Base-by-base conservation (phyloP, 2,797 vertebrate genomes). In the Helostoma temminkii region DNA sequence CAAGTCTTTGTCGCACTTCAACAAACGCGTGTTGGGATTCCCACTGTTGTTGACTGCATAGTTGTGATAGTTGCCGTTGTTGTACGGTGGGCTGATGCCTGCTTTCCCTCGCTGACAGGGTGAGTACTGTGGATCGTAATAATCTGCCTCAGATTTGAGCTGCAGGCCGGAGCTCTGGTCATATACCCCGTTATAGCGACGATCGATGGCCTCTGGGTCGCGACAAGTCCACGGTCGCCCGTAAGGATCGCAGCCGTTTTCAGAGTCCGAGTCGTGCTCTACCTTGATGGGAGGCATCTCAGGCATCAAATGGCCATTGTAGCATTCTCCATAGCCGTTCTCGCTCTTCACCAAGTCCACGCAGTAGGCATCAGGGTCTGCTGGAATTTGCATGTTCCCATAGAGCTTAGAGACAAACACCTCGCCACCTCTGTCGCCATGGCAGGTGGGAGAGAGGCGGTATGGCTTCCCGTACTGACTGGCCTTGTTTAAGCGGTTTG, bases 191-290 rank as follows among this genome's bases (percentile, higher is more conserved):
- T 86, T 85, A 2, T 91, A 93, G 71, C 90, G 93, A 5, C 93
- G 94, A 32, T 93, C 80, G 0, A 78, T 8, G 3, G 90, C 15
- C 0, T 92, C 89, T 0, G 83, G 78, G 72, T 90, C 89, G 4
- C 93, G 92, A 41, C 92, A 94, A 26, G 71, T 69, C 96, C 96
- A 97, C 10, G 90, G 66, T 18, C 87, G 93, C 58, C 90, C 87
- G 34, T 93, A 95, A 45, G 86, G 78, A 0, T 95, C 92, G 11
- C 91, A 93, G 50, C 93, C 81, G 0, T 95, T 96, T 80, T 98
- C 96, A 0, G 95, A 93, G 83, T 96, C 96, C 0, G 95, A 96
- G 88, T 98, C 96, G 0, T 95, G 94, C 85, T 99, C 97, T 0
- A 84, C 93, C 88, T 99, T 99, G 83, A 99, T 95, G 22, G 95